These are phyloP conservation scores for Geodia barretti DNA, from an alignment of 37 sponge, comb jelly and placozoan species.

Conservation along the genomic window DNA sequence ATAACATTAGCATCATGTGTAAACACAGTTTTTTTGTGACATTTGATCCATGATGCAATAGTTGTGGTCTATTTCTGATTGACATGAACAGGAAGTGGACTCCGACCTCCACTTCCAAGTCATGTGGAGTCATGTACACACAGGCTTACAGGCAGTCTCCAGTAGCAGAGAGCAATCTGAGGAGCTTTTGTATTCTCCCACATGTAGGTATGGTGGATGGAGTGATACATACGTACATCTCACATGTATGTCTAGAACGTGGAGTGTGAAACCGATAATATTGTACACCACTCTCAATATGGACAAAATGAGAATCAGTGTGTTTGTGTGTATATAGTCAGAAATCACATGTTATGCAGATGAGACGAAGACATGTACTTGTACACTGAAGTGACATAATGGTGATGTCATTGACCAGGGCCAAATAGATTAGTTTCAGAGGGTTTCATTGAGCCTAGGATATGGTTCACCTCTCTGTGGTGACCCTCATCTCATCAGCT, in stretches of 20 bases:
- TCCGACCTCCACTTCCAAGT: too few relatives aligned
- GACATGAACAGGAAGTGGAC: too few relatives aligned
- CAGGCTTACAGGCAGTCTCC: slow-evolving; percentile 68
- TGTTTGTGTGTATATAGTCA: slow-evolving; percentile 1
- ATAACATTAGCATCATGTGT: too few relatives aligned
- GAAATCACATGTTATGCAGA: too few relatives aligned
- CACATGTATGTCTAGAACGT: not conserved
- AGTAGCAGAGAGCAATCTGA: slow-evolving; percentile 8
- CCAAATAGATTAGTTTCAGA: slow-evolving; percentile 64
- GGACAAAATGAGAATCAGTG: not conserved
- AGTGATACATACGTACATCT: not conserved
- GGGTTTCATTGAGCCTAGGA: slow-evolving; percentile 58
- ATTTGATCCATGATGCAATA: too few relatives aligned
- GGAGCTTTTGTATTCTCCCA: slow-evolving; percentile 46
- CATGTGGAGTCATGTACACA: too few relatives aligned
- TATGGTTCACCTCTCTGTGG: slow-evolving; percentile 88
- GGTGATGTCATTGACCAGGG: slow-evolving; percentile 56
- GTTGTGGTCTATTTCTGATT: too few relatives aligned
- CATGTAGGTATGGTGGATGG: too few relatives aligned
- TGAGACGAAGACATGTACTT: too few relatives aligned
- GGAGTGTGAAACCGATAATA: not conserved
- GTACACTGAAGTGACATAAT: too few relatives aligned
- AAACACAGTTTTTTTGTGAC: too few relatives aligned
- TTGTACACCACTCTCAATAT: not conserved
- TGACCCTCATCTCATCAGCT: slow-evolving; percentile 96